phyloP scores from a whole-genome alignment of 1,140 invertebrate species.

The Gonatopus flavifemur region DNA sequence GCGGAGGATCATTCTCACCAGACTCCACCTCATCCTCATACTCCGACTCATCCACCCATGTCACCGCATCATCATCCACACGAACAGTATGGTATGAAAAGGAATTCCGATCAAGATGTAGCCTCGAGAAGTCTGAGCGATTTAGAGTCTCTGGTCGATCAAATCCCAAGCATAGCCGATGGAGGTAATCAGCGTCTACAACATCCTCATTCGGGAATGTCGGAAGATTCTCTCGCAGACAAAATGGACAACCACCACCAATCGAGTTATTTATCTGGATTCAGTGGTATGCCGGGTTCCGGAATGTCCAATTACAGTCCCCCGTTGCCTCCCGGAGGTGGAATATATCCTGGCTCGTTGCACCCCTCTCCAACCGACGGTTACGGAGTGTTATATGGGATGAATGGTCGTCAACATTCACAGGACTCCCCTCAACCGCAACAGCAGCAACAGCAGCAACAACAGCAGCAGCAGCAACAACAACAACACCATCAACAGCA shows the following conservation, averaged over 20 bases:
- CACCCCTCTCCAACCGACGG: conserved; percentile 47
- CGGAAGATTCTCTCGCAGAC: conserved; percentile 35
- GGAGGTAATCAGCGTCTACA: conserved; percentile 54
- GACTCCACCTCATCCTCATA: conserved; percentile 51
- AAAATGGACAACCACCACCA: conserved; percentile 45
- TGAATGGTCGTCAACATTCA: conserved; percentile 39
- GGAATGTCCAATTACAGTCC: conserved; percentile 51
- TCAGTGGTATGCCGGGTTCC: conserved; percentile 23
- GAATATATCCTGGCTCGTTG: conserved; percentile 40
- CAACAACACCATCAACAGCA: conserved; percentile 45
- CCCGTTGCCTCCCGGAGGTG: conserved; percentile 31
- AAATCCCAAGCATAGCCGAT: conserved; percentile 85
- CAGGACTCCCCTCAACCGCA: conserved; percentile 25
- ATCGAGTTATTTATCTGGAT: conserved; percentile 42
- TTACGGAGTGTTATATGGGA: conserved; percentile 43
- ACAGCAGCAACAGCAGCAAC: conserved; percentile 22
- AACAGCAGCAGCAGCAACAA: conserved; percentile 31
- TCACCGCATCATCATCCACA: conserved; percentile 53
- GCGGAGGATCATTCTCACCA: conserved; percentile 52
- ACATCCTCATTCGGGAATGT: conserved; percentile 43
- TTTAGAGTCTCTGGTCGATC: conserved; percentile 85
- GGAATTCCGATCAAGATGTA: conserved; percentile 67
- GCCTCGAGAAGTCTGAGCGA: conserved; percentile 86
- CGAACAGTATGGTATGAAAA: conserved; percentile 49
- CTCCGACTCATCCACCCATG: conserved; percentile 50